These are phyloP conservation scores for Orthosia incerta DNA, from an alignment of 2,888 invertebrate genomes.

Conservation along the genomic window DNA sequence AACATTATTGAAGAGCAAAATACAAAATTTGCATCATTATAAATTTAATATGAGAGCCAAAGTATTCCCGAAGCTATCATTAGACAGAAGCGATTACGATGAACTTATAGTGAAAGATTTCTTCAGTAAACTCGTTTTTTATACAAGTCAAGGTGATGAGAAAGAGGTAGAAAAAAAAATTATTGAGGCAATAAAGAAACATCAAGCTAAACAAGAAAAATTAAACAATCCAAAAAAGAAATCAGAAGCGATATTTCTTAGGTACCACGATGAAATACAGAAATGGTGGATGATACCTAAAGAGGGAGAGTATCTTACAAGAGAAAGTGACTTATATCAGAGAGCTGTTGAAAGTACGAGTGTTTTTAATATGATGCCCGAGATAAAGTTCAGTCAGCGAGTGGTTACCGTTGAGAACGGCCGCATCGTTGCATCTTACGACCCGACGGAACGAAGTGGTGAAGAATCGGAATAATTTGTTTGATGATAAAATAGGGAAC, in stretches of 20 bases:
- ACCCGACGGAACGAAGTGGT: not conserved
- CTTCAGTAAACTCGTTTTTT: not conserved
- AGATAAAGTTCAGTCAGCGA: not conserved
- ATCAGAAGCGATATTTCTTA: constrained; percentile 13
- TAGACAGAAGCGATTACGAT: not conserved
- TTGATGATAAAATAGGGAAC: not conserved
- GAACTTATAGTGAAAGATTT: not conserved
- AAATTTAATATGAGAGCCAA: not conserved
- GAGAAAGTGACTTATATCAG: not conserved
- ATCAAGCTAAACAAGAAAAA: not conserved
- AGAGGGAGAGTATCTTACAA: constrained; percentile 7
- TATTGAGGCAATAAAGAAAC: not conserved
- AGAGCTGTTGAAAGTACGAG: constrained; percentile 13
- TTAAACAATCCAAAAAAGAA: not conserved
- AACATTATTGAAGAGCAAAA: not conserved
- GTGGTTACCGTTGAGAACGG: not conserved
- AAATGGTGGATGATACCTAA: constrained; percentile 29
- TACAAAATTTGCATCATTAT: not conserved
- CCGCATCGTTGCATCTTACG: not conserved
- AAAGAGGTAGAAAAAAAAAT: not conserved
- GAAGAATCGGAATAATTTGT: not conserved
- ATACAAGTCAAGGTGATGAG: constrained; percentile 3
- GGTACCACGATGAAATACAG: constrained; percentile 21
- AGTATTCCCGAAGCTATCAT: constrained; percentile 5
- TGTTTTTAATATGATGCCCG: constrained; percentile 6